A percentile compares a stretch with the other conserved stretches of the same genome.
These are phyloP conservation scores for Tubulanus polymorphus DNA, from an alignment of 2,888 invertebrate species.

Conservation along the genomic window DNA sequence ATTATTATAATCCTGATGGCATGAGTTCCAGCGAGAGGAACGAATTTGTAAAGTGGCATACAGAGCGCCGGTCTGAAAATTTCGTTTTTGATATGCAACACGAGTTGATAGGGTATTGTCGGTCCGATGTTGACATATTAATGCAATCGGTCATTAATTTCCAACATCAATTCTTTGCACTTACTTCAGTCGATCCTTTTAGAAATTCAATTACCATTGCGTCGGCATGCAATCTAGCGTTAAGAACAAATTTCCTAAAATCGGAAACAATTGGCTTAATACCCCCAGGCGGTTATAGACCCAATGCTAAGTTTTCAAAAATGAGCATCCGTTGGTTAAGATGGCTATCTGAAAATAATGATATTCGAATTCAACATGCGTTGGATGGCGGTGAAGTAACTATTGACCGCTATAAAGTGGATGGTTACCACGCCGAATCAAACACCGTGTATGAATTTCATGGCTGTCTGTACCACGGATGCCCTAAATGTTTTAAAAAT, in stretches of 20 bases:
- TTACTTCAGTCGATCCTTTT: slow-evolving; percentile 17
- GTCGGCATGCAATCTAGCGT: slow-evolving; percentile 16
- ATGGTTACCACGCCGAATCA: slow-evolving; percentile 15
- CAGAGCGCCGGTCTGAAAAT: slow-evolving; percentile 9
- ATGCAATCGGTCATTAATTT: slow-evolving; percentile 12
- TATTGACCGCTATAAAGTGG: slow-evolving; percentile 15
- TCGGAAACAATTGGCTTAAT: slow-evolving; percentile 15
- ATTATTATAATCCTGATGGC: slow-evolving; percentile 18
- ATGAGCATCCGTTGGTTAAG: slow-evolving; percentile 19
- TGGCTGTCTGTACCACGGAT: slow-evolving; percentile 27
- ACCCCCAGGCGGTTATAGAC: slow-evolving; percentile 13
- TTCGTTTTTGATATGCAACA: slow-evolving; percentile 20
- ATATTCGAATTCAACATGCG: slow-evolving; percentile 11
- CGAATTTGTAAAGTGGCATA: slow-evolving; percentile 8
- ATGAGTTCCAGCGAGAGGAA: slow-evolving; percentile 4
- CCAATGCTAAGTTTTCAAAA: slow-evolving; percentile 6
- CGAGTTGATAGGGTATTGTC: slow-evolving; percentile 23
- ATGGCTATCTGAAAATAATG: slow-evolving; percentile 6
- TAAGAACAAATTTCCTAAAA: slow-evolving; percentile 4
- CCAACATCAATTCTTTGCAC: not conserved
- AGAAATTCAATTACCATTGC: slow-evolving; percentile 18
- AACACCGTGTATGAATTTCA: slow-evolving; percentile 21
- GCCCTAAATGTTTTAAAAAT: slow-evolving; percentile 14
- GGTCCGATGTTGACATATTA: slow-evolving; percentile 19
- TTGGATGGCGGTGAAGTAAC: slow-evolving; percentile 13